Base-by-base conservation (phyloP, 1,140 invertebrate species). In the Wasmannia auropunctata region DNA sequence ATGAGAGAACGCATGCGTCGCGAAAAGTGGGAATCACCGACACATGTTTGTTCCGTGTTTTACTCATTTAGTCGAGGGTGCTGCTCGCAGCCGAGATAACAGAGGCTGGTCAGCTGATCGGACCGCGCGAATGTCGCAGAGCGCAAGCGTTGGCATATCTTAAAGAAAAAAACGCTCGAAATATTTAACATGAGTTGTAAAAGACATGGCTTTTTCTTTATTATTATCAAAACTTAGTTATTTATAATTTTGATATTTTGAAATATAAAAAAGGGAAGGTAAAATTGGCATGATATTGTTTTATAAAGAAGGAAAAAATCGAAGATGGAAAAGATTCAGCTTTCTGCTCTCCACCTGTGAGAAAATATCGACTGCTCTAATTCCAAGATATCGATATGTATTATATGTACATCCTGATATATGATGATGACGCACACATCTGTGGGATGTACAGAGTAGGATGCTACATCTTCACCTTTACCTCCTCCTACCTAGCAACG, bases 91-190 rank as follows among this genome's bases (percentile, higher is more conserved):
- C 37, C 49, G 63, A 83, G 65, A 81, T 43, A 70, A 31, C 77
- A 56, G 63, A 83, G 19, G 6, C 74, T 88, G 67, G 84, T 81
- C 87, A 88, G 87, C 87, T 88, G 87, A 88, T 88, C 86, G 74
- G 60, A 72, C 51, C 19, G n/a, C n/a, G n/a, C n/a, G 79, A 69
- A 54, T 63, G 34, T 65, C 40, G 25, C 31, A 62, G 10, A 49
- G 16, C 25, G 19, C 69, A 43, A 46, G 31, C 28, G 56, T 11
- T 28, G 22, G 37, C 37, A 8, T 8, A 8, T 46, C 16, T 40
- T 19, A 10, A n/a, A 34, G 28, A 46, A 25, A 3, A 16, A 67
- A 72, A 54, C 0, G 3, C 31, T 22, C 3, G 4, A 56, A 56
- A 37, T 31, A 16, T 60, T 60, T 43, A 31, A 63, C 4, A 3